Evolutionary conservation across 2,888 invertebrate genomes (phyloP).

Genomic region (Timema cristinae): DNA sequence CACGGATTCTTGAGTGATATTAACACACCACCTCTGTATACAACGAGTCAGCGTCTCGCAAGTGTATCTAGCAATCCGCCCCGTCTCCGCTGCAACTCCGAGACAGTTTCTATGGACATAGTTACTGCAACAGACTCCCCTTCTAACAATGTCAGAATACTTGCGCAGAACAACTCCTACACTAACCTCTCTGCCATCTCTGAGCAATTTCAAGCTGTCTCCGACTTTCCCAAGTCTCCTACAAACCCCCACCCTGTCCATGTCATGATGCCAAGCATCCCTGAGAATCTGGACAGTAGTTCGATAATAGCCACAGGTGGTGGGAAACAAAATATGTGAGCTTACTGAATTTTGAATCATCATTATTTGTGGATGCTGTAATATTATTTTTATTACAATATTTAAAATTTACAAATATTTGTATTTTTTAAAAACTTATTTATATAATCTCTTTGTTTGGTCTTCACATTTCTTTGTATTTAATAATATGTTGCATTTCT

Average conservation of each 20-base stretch:
- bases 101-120: slow-evolving; percentile 5
- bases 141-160: slow-evolving; percentile 11
- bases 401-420: no score
- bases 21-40: slow-evolving; percentile 12
- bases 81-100: slow-evolving; percentile 18
- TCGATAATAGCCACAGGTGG: no score
- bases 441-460: no score
- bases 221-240: neutral
- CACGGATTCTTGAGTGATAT: slow-evolving; percentile 50
- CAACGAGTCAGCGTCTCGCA: neutral
- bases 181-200: slow-evolving; percentile 24
- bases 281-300: slow-evolving; percentile 19
- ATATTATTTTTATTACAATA: no score
- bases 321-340: no score
- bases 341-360: no score
- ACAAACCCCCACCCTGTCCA: slow-evolving; percentile 17
- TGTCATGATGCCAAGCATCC: slow-evolving; percentile 23
- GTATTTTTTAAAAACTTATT: no score
- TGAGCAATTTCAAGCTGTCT: neutral
- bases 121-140: neutral
- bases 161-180: slow-evolving; percentile 23
- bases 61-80: slow-evolving; percentile 13
- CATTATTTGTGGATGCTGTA: no score
- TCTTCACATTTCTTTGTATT: no score
- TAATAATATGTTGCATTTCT: no score